Percentiles rank a stretch among this genome's conserved stretches.
Evolutionary conservation across 2,797 vertebrate species (phyloP).

Genomic region (Melanitta fusca): DNA sequence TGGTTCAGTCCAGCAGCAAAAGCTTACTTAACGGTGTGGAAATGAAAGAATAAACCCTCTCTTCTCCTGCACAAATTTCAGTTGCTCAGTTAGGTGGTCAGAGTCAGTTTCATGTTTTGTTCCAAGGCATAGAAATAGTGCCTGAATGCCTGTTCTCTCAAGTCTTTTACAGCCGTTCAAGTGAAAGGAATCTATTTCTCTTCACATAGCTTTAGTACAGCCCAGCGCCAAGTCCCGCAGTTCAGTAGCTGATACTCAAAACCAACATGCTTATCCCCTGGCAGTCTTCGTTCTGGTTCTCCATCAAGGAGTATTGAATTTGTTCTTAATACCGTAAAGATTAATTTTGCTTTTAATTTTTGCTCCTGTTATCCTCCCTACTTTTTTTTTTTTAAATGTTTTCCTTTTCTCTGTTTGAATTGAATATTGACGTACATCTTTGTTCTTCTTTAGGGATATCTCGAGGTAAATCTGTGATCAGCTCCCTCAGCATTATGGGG

Average conservation of each 20-base stretch:
- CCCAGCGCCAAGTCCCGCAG: background rate
- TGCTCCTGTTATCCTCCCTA: background rate
- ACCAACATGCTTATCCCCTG: background rate
- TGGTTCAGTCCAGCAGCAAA: slow-evolving; percentile 10
- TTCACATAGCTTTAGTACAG: background rate
- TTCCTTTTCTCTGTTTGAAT: background rate
- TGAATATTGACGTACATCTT: background rate
- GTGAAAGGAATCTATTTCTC: background rate
- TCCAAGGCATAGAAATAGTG: background rate
- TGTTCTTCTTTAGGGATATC: slow-evolving; percentile 88
- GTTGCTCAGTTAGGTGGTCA: background rate
- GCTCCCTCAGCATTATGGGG: slow-evolving; percentile 97
- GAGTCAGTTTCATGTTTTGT: slow-evolving; percentile 10
- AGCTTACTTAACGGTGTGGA: background rate
- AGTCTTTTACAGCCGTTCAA: background rate
- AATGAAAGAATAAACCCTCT: slow-evolving; percentile 3
- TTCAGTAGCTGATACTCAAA: background rate
- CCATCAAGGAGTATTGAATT: background rate
- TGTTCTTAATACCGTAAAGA: background rate
- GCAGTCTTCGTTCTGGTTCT: background rate
- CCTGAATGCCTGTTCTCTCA: slow-evolving; percentile 5
- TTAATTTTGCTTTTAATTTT: background rate
- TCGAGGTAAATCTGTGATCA: slow-evolving; percentile 95
- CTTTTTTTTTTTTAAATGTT: background rate
- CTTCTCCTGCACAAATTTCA: background rate